Conservation (phyloP, 2,113 vertebrate species). For the crab-eating macaque (Macaca fascicularis) region DNA sequence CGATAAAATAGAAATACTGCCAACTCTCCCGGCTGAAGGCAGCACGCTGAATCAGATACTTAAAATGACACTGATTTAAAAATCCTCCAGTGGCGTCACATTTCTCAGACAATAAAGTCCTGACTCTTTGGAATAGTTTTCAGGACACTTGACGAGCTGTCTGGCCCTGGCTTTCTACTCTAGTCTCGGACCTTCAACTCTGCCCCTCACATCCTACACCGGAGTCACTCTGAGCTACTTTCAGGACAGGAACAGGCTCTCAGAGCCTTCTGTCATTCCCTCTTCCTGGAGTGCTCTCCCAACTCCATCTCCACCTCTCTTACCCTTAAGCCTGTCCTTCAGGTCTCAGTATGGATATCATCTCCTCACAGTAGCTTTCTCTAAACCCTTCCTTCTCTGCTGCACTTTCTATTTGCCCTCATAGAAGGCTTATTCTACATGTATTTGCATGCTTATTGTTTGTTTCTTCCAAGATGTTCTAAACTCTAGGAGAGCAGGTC, state of each 20-base stretch:
- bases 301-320: too few relatives aligned
- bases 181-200: not conserved
- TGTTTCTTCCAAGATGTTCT: not conserved
- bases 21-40: not conserved
- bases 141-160: not conserved
- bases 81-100: not conserved
- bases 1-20: not conserved
- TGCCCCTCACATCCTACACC: too few relatives aligned
- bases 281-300: not conserved
- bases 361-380: not conserved
- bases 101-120: not conserved
- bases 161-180: not conserved
- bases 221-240: not conserved
- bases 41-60: not conserved
- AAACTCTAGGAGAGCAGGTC: not conserved
- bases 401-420: not conserved
- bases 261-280: too few relatives aligned
- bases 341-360: accelerated
- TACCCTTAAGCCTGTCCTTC: too few relatives aligned
- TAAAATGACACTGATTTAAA: not conserved
- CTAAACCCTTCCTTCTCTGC: not conserved
- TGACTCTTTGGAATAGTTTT: not conserved
- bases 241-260: not conserved
- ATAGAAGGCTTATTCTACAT: not conserved
- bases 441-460: not conserved